phyloP scores from a whole-genome alignment of 2,113 vertebrate genomes.

The Pseudopipra pipra region DNA sequence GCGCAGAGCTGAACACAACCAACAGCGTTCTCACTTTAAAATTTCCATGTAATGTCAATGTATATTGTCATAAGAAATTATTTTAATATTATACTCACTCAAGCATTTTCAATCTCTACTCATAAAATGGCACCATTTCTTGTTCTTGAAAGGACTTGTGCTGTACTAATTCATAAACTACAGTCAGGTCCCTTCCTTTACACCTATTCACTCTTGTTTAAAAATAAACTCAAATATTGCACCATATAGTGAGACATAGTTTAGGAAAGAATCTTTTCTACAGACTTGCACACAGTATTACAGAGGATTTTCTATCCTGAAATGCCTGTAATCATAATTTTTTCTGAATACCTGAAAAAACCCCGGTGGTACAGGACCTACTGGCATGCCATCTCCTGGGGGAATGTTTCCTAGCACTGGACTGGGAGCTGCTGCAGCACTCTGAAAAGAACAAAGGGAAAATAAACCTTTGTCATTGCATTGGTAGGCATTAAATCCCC shows the following conservation, averaged over 20 bases:
- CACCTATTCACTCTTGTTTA: not conserved
- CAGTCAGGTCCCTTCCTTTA: not conserved
- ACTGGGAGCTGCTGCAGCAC: slow-evolving; percentile 94
- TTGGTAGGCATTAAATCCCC: slow-evolving; percentile 64
- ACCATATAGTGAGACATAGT: slow-evolving; percentile 23
- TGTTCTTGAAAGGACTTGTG: not conserved
- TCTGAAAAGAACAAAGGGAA: slow-evolving; percentile 86
- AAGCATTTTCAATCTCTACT: not conserved
- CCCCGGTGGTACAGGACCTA: slow-evolving; percentile 94
- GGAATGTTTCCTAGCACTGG: slow-evolving; percentile 95
- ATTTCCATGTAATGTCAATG: not conserved
- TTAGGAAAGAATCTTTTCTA: slow-evolving; percentile 54
- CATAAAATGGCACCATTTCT: not conserved
- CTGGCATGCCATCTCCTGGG: slow-evolving; percentile 97
- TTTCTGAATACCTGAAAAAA: slow-evolving; percentile 95
- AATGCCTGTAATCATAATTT: slow-evolving; percentile 69
- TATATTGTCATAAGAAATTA: not conserved
- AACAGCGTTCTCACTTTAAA: not conserved
- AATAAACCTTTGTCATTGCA: slow-evolving; percentile 81
- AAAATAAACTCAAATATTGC: slow-evolving; percentile 4
- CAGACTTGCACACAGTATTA: slow-evolving; percentile 36
- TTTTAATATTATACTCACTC: not conserved
- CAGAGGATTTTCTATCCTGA: slow-evolving; percentile 60
- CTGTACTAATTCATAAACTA: not conserved
- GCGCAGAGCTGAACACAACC: not conserved